These are phyloP conservation scores for Zosterops lateralis DNA, from an alignment of 2,113 vertebrate species.

Conservation along the genomic window DNA sequence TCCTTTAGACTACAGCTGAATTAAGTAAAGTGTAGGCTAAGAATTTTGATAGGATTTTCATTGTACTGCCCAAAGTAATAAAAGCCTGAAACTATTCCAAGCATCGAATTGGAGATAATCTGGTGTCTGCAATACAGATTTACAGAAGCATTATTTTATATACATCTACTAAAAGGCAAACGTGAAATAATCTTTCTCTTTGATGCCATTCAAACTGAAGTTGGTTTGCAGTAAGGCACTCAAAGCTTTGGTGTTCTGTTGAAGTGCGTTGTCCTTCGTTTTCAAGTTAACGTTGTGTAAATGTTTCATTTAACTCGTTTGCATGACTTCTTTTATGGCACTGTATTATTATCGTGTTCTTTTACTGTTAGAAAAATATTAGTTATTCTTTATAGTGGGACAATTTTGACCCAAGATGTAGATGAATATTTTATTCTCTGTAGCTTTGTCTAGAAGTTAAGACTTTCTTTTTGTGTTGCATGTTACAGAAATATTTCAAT, in stretches of 20 bases:
- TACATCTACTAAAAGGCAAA: background rate
- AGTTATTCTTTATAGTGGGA: background rate
- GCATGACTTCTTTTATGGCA: background rate
- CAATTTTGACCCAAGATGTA: slow-evolving; percentile 5
- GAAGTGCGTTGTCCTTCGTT: background rate
- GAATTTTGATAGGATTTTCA: background rate
- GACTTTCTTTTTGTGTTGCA: slow-evolving; percentile 80
- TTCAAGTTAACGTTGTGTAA: background rate
- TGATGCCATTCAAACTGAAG: background rate
- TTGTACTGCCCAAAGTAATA: background rate
- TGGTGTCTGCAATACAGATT: background rate
- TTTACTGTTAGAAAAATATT: background rate
- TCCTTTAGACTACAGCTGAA: background rate
- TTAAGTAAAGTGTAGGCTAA: background rate
- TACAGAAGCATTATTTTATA: background rate
- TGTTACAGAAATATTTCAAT: slow-evolving; percentile 98
- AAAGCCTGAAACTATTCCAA: background rate
- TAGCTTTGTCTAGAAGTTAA: slow-evolving; percentile 70
- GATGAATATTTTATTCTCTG: slow-evolving; percentile 49
- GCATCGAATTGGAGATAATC: background rate
- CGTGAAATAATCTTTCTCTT: background rate
- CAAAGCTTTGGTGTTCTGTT: background rate
- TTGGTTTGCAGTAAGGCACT: background rate
- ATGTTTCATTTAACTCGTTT: background rate
- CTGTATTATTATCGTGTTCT: background rate